Conservation (phyloP, 1,140 invertebrate genomes). For the Fopius arisanus region DNA sequence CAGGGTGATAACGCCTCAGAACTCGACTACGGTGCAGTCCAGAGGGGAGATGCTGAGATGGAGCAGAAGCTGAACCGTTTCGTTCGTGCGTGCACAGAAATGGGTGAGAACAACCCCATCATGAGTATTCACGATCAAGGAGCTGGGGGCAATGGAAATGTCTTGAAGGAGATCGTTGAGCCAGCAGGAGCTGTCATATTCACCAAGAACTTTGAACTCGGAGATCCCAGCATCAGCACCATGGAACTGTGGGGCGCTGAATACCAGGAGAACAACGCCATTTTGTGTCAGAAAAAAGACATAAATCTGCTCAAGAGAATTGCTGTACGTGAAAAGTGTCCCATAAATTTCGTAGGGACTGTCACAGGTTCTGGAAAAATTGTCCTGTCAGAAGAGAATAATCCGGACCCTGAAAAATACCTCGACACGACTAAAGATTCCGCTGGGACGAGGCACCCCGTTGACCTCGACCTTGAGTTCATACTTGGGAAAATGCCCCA, state of each 20-base stretch:
- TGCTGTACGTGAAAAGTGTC: conserved; percentile 87
- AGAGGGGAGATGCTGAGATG: conserved; percentile 98
- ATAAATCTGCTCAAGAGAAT: conserved; percentile 76
- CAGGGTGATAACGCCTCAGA: conserved; percentile 86
- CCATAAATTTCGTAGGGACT: conserved; percentile 90
- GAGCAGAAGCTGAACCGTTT: conserved; percentile 96
- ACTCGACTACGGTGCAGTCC: conserved; percentile 95
- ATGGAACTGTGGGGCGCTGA: conserved; percentile 98
- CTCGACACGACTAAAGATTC: conserved; percentile 39
- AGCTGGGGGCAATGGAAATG: conserved; percentile 98
- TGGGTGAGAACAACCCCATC: conserved; percentile 85
- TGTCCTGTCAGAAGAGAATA: conserved; percentile 73
- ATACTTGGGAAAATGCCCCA: conserved; percentile 88
- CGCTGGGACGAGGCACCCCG: conserved; percentile 67
- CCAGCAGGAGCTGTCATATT: conserved; percentile 92
- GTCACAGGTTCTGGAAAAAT: conserved; percentile 89
- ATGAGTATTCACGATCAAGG: conserved; percentile 95
- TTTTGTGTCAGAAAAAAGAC: conserved; percentile 77
- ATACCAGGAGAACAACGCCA: conserved; percentile 96
- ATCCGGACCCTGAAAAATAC: conserved; percentile 53
- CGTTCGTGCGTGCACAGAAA: conserved; percentile 90
- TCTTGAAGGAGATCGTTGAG: conserved; percentile 95
- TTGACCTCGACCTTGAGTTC: conserved; percentile 89
- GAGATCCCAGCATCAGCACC: conserved; percentile 92
- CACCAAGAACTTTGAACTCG: conserved; percentile 86